Base-by-base conservation (phyloP, 2,888 invertebrate species). In the Pachliopta kotzebuea region DNA sequence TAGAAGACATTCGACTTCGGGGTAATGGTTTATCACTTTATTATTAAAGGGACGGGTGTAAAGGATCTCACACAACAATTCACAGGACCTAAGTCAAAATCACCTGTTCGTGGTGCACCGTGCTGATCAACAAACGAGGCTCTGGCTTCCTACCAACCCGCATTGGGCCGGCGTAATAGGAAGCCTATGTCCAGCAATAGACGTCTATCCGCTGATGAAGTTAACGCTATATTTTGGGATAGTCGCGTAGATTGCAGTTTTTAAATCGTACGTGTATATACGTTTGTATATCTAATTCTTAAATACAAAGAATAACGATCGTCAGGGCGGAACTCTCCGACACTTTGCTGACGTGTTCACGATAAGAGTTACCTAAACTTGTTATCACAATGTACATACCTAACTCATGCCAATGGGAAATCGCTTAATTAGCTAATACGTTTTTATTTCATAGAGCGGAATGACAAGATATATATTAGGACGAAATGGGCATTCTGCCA, bases 301-400 rank as follows among this genome's bases (percentile, higher is more conserved):
- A 3, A 60, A 60, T 26, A 64, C 26, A 64, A 60, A 29, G 26
- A 56, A 52, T 50, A 55, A 56, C 50, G 14, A 26, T 29, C 11
- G 37, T 20, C 37, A 57, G 29, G 21, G 26, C 54, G 61, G 57
- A 57, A 61, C 61, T 57, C 60, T 57, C 65, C 65, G n/a, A 61
- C 49, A 54, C 56, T 60, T 23, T 60, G 55, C 54, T 56, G 56
- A 65, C 60, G 57, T 60, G 55, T 64, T 21, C 26, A 52, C 29
- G 66, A 66, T 68, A 64, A 68, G 29, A 62, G 52, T 56, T 68
- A 68, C 63, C 66, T 63, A 68, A 52, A 53, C 54, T 31, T 57
- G 56, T 68, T 66, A 68, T 66, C 68, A 64, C 24, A 20, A 42
- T 49, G 60, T 56, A 64, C 60, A 65, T 45, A 65, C 42, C 14